Base-by-base conservation (phyloP, 2,797 vertebrate species). In the Sebastes minor region DNA sequence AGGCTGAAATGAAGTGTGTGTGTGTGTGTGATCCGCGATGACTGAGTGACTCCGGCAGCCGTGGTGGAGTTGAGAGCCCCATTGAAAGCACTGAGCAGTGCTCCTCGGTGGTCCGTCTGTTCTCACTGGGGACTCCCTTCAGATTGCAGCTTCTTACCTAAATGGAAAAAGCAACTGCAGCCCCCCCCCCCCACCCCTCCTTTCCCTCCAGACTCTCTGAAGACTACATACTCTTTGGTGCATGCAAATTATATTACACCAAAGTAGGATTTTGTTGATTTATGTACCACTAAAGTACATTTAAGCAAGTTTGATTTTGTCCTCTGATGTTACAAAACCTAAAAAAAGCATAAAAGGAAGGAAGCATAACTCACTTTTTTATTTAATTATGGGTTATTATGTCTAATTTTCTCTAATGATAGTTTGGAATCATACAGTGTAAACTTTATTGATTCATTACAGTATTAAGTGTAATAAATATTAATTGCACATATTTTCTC, bases 91-190 rank as follows among this genome's bases (percentile, higher is more conserved):
- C 55, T 7, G 38, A 90, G 86, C 88, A 14, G 62, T 7, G 38
- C 90, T 92, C 89, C 87, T 91, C 82, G 92, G 94, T 95, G 95
- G 95, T 96, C 95, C 69, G 88, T 92, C 92, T 93, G 92, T 90
- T 93, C 92, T 90, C 91, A 84, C 92, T 89, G 88, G 94, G 91
- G 94, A 94, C 86, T 93, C 92, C 87, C 83, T 89, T 83, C 86
- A 90, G 85, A 92, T 89, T 87, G 89, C 82, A 70, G 87, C 86
- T 91, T 86, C 85, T 89, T 88, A 89, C 84, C 86, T 90, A 76
- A 86, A 91, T 91, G 85, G 73, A 84, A 84, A 90, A 88, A 90
- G 68, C 87, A 91, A 90, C 89, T 93, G 92, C 87, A 80, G 38
- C 38, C 38, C 14, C 35, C 13, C 35, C 35, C 3, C 13, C 14